Base-by-base conservation (phyloP, 2,797 vertebrate genomes). In the Bovichtus variegatus region DNA sequence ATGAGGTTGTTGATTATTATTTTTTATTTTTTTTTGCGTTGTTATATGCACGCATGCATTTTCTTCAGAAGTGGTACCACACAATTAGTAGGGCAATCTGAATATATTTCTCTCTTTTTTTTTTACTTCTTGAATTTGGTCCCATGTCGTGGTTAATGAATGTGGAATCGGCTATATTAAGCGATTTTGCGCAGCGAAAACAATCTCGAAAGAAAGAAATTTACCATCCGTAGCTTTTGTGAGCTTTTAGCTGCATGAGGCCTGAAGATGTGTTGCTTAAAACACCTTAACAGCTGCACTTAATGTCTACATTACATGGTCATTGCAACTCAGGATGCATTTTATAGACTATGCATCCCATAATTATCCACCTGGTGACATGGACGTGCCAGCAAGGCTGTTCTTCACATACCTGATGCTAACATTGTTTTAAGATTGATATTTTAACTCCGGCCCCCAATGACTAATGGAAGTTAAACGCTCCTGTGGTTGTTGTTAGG, bases 401-500 rank as follows among this genome's bases (percentile, higher is more conserved):
- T 82, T 63, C 78, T 58, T 74, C 68, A 55, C 82, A 34, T 68
- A 82, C 81, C 87, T 84, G 78, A 74, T 53, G 57, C 79, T 54
- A 68, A 76, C 60, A 8, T 31, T 34, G 46, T n/a, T 84, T 64
- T 54, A 51, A 85, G 85, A 86, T 88, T 87, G 87, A 90, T 89
- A 85, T 82, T 90, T 87, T 84, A 80, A 70, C 86, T 70, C 54
- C 1, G 29, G 72, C 87, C 88, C 78, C 89, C 40, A 50, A 82
- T 85, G 87, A 87, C 87, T 89, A 91, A 89, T 89, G 83, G 74
- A 76, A 81, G 86, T 83, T 92, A 89, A 94, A 90, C 49, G 80
- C 82, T 92, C 89, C 90, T 87, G 89, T 89, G 88, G 87, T 83
- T 81, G 87, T 91, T 92, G 92, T 93, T 89, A 89, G 88, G 87